phyloP scores from a whole-genome alignment of 2,113 vertebrate species.

The Alligator sinensis region DNA sequence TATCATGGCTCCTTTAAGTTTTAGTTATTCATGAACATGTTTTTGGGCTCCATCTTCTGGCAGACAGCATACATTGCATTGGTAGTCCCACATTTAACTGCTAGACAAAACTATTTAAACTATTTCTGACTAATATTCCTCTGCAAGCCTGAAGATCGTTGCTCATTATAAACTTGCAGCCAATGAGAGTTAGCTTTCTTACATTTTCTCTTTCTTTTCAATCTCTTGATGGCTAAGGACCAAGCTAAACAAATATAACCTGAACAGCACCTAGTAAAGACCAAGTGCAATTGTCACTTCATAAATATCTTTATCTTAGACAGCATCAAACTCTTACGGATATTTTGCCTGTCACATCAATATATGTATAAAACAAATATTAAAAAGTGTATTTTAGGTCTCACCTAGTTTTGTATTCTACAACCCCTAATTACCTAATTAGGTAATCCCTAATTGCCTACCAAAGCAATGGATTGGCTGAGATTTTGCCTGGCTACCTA shows the following conservation, averaged over 20 bases:
- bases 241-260: constrained; percentile 15
- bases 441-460: not conserved
- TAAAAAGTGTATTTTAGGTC: constrained; percentile 6
- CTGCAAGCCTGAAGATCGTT: constrained; percentile 35
- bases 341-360: not conserved
- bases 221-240: constrained; percentile 28
- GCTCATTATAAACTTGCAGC: constrained; percentile 57
- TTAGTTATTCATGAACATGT: not conserved
- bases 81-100: not conserved
- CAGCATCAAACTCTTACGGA: not conserved
- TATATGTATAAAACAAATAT: not conserved
- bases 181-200: constrained; percentile 64
- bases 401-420: constrained; percentile 10
- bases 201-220: constrained; percentile 47
- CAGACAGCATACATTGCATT: not conserved
- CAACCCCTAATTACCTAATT: not conserved
- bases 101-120: constrained; percentile 40
- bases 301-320: not conserved
- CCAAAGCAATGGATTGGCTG: not conserved
- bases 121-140: constrained; percentile 35
- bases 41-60: constrained; percentile 70
- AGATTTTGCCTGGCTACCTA: not conserved
- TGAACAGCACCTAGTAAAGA: constrained; percentile 20
- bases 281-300: constrained; percentile 25
- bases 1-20: not conserved